Evolutionary conservation across 2,888 invertebrate genomes (phyloP).

Genomic region (Strigamia crassipes): DNA sequence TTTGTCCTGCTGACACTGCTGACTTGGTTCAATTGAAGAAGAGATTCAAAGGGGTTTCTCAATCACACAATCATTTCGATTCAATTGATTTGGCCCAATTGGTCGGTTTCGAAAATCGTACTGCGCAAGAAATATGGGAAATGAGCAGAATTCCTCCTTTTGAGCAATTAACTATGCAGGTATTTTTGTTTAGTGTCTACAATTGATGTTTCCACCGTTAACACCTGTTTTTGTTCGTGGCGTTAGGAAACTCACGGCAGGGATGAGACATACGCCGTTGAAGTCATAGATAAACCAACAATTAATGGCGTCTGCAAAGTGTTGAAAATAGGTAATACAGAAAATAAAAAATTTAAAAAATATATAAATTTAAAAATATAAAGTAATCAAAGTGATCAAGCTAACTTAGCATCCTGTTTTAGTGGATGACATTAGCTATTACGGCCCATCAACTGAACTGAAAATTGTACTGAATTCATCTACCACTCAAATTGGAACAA

Average conservation of each 20-base stretch:
- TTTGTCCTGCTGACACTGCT: background rate
- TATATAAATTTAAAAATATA: background rate
- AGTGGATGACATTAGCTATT: background rate
- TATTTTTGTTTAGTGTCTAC: background rate
- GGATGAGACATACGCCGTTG: background rate
- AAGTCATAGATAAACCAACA: background rate
- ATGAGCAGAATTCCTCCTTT: background rate
- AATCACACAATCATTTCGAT: background rate
- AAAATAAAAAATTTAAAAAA: too few relatives aligned
- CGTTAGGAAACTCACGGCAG: background rate
- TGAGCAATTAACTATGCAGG: background rate
- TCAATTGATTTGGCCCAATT: background rate
- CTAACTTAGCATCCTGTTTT: background rate
- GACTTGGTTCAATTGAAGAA: background rate
- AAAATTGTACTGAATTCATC: background rate
- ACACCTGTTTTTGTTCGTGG: background rate
- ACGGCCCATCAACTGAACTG: background rate
- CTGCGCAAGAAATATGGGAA: constrained; percentile 1
- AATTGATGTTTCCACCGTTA: background rate
- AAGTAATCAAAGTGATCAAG: too few relatives aligned
- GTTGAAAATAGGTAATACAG: background rate
- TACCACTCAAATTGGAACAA: background rate
- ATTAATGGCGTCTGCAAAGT: background rate
- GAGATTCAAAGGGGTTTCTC: background rate
- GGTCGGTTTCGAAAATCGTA: background rate